Evolutionary conservation across 2,797 vertebrate species (phyloP).

Genomic region (Apodemus agrarius): DNA sequence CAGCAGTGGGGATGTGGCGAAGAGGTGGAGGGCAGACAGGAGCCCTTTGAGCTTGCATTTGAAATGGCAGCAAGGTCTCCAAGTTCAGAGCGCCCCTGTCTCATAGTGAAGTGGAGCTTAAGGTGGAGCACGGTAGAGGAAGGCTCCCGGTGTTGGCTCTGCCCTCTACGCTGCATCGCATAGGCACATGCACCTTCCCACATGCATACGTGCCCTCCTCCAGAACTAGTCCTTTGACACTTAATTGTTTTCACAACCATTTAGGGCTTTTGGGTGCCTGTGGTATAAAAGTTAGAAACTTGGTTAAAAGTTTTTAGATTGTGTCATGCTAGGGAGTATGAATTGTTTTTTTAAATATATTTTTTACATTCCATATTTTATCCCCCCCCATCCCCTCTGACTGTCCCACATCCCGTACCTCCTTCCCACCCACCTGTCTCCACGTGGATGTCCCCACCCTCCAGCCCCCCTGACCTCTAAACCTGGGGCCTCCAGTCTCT

Average conservation of each 20-base stretch:
- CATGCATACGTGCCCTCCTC: too few species aligned
- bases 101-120: background rate
- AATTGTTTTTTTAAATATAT: background rate
- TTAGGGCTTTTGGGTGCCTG: background rate
- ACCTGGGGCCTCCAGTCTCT: too few species aligned
- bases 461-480: too few species aligned
- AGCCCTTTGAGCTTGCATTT: too few species aligned
- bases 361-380: too few species aligned
- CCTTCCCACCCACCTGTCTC: too few species aligned
- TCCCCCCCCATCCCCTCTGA: too few species aligned
- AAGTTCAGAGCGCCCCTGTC: background rate
- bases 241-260: conserved; percentile 36
- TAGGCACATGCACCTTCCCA: background rate
- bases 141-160: background rate
- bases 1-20: background rate
- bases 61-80: background rate
- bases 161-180: background rate
- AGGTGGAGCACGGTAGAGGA: background rate
- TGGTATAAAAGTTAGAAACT: conserved; percentile 22
- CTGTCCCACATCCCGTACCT: too few species aligned
- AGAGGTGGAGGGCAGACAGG: background rate
- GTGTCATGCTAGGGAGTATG: background rate
- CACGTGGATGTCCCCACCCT: too few species aligned
- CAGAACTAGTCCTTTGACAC: background rate
- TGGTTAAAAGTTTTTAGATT: conserved; percentile 54